Base-by-base conservation (phyloP, 2,888 invertebrate genomes). In the Ectemnius continuus region DNA sequence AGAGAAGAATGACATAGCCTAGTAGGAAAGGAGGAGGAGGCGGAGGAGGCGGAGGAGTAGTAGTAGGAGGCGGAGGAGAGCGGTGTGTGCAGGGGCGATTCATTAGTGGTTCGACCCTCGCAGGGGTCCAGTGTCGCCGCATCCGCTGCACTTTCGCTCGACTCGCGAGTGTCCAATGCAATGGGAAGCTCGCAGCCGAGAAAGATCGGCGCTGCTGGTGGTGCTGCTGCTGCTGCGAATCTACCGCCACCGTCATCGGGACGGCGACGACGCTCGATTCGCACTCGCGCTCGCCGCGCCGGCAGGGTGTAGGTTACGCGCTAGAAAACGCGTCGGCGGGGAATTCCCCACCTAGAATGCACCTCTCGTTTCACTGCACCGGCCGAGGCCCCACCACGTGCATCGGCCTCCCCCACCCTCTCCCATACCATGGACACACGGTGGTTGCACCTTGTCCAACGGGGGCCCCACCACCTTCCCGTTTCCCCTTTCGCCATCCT, bases 71-170 rank as follows among this genome's bases (percentile, higher is more conserved):
- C 18, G 8, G 8, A 18, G 66, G 36, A 65, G 13, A 23, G 52
- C 11, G 26, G 58, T 26, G n/a, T 4, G 20, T 20, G 18, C 67
- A 57, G 18, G 64, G 58, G 64, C 70, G 76, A 83, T 83, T 23
- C 81, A 80, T 83, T 82, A 82, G 78, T 83, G 83, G 83, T 78
- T 76, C 76, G 83, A 82, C 76, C 80, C 78, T 82, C 82, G 80
- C 75, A 67, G 79, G 83, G 82, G 78, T 80, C 83, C 83, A 78
- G 83, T 78, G 81, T 84, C 84, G 84, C 75, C 62, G 83, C 81
- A 85, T 84, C 84, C 86, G 85, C 84, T 80, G 84, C 78, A 84
- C 83, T 85, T 85, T 85, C 85, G 79, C 86, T 83, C 67, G 76
- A 64, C 71, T 74, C 68, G 66, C 59, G 72, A 56, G 56, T 71